These are phyloP conservation scores for Papilio helenus DNA, from an alignment of 1,140 invertebrate genomes.

Conservation along the genomic window DNA sequence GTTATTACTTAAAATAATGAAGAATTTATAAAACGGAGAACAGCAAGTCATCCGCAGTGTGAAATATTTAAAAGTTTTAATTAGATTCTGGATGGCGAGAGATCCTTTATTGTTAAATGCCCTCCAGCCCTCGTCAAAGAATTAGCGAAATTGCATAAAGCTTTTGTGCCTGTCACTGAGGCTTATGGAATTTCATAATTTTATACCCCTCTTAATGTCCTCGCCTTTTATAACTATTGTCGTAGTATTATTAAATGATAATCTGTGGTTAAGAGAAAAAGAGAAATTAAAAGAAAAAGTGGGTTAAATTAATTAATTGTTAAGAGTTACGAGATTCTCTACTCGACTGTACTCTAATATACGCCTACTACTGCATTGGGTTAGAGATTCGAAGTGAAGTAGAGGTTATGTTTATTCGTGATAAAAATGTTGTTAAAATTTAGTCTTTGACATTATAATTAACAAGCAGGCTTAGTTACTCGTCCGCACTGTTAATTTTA, in stretches of 20 bases:
- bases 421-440: not conserved
- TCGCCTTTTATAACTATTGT: not conserved
- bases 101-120: constrained; percentile 20
- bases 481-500: not conserved
- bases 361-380: too few species aligned
- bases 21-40: not conserved
- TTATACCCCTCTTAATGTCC: not conserved
- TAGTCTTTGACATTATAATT: not conserved
- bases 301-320: too few species aligned
- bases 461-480: not conserved
- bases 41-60: constrained; percentile 12
- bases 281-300: not conserved
- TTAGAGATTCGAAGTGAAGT: too few species aligned
- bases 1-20: not conserved
- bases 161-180: constrained; percentile 10
- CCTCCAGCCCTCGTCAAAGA: constrained; percentile 11
- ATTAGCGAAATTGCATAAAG: constrained; percentile 19
- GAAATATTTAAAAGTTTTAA: constrained; percentile 33
- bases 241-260: not conserved
- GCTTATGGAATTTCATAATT: constrained; percentile 21
- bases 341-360: too few species aligned
- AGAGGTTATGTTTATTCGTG: too few species aligned
- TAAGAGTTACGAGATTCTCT: too few species aligned
- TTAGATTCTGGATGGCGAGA: constrained; percentile 29
- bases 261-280: not conserved